Conservation (phyloP, 2,888 invertebrate species). For the Ceraclea dissimilis region DNA sequence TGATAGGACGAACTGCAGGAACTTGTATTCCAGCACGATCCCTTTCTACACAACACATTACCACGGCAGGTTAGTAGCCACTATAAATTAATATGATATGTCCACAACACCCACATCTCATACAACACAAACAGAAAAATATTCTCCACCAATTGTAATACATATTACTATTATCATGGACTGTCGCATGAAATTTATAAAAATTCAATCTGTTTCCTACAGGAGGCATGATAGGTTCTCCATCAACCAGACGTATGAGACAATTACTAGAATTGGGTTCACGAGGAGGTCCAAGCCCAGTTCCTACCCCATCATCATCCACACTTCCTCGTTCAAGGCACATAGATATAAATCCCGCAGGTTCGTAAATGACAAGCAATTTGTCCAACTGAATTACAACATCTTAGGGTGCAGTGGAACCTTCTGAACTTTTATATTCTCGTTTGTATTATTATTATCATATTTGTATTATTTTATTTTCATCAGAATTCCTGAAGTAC, state of each 20-base stretch:
- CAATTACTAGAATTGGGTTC: conserved; percentile 68
- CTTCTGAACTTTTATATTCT: too few species aligned
- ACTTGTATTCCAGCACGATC: conserved; percentile 62
- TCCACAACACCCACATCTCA: not conserved
- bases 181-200: not conserved
- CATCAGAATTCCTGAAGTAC: conserved; percentile 82
- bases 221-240: conserved; percentile 47
- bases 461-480: too few species aligned
- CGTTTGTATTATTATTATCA: too few species aligned
- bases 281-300: conserved; percentile 60
- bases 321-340: conserved; percentile 68
- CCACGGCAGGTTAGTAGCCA: conserved; percentile 22
- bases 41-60: conserved; percentile 64
- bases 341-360: conserved; percentile 85
- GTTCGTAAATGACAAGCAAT: too few species aligned
- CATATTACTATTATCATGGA: conserved; percentile 22
- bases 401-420: too few species aligned
- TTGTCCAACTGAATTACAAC: not conserved
- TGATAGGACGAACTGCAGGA: conserved; percentile 44
- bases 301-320: conserved; percentile 71
- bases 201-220: not conserved
- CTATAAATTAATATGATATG: not conserved
- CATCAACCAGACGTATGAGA: conserved; percentile 72
- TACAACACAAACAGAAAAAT: not conserved
- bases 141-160: not conserved